Base-by-base conservation (phyloP, 64 coral and sea anemone species). In the Montipora efflorescens region DNA sequence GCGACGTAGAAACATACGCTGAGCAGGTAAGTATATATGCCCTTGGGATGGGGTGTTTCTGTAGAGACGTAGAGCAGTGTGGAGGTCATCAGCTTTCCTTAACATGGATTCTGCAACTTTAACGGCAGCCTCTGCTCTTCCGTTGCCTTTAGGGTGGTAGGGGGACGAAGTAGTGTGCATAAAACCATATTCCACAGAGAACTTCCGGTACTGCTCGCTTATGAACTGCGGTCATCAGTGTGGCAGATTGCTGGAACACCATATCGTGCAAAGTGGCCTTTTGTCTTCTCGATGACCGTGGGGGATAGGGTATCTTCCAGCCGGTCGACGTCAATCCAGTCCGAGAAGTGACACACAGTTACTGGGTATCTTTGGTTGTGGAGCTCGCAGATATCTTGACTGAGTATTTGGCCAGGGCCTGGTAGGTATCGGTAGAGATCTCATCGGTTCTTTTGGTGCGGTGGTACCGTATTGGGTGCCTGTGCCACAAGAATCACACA, bases 251-350 rank as follows among this genome's bases (percentile, higher is more conserved):
- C 28, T 48, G 92, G 92, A 13, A 88, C 78, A 44, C 92, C 74
- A 88, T 67, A 88, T 9, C 92, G 46, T 9, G 92, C 75, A 78
- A 89, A 89, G 59, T 89, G 92, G 61, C 28, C 18, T 77, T 89
- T 79, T 88, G 92, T 88, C 48, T 89, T 80, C 73, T 93, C 67
- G 73, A 88, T 93, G 8, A 93, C 62, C 51, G 14, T 61, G 58
- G 58, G 14, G 58, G 58, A 61, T 61, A 61, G 58, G 73, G 58
- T 61, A 14, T 61, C 58, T 61, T 61, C 14, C 8, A 61, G 14
- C 58, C 58, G 7, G 58, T 61, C 58, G 14, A 61, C 58, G 0
- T 61, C 58, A 9, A 61, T 61, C 58, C 58, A 61, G 14, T 61
- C 58, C 14, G 58, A 61, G 14, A 61, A 61, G 14, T 61, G 58